Conservation (phyloP, 2,797 vertebrate genomes). For the Parauchenoglanis punctatus region DNA sequence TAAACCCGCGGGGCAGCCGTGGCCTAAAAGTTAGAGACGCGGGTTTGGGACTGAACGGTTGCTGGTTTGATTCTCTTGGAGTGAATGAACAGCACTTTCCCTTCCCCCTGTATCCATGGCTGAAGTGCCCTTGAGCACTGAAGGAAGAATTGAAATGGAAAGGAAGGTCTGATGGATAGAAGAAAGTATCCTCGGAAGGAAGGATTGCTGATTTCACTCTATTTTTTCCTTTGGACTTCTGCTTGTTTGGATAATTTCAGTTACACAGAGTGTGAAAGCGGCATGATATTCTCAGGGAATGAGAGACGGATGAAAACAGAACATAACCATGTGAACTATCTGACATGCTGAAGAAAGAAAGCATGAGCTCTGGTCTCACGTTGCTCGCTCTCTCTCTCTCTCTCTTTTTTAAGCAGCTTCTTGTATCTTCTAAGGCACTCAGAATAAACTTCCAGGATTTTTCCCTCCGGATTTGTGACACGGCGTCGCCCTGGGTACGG, state of each 20-base stretch:
- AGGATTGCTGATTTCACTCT: background rate
- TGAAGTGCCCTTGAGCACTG: background rate
- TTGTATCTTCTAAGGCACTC: background rate
- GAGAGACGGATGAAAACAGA: background rate
- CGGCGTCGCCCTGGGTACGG: constrained; percentile 56
- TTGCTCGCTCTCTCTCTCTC: background rate
- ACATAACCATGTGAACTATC: background rate
- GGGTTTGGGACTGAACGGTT: no score
- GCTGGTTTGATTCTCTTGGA: no score
- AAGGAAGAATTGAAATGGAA: background rate
- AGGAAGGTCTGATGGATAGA: background rate
- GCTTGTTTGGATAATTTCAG: background rate
- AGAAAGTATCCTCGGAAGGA: background rate
- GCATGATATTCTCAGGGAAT: background rate
- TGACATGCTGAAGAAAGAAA: background rate
- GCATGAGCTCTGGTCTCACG: background rate
- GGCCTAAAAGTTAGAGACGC: no score
- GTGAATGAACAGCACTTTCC: no score
- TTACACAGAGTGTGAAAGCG: background rate
- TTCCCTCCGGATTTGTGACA: constrained; percentile 56
- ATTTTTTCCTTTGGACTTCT: background rate
- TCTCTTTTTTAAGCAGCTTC: constrained; percentile 13
- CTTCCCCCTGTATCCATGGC: no score
- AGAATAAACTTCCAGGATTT: background rate
- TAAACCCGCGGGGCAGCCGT: no score